Evolutionary conservation across 2,888 invertebrate species (phyloP).

Genomic region (Diaperis boleti): DNA sequence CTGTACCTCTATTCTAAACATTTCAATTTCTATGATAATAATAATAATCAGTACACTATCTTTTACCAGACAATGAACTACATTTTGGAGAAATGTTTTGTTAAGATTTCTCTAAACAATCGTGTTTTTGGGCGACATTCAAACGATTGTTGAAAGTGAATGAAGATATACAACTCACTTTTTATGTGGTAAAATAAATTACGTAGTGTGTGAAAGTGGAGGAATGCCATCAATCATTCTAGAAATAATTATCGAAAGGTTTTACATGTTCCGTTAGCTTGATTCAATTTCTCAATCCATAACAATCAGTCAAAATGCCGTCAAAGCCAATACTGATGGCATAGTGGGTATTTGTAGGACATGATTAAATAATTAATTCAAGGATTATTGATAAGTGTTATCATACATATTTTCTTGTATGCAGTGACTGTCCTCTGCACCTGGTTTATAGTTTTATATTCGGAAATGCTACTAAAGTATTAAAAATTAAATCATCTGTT

Average conservation of each 20-base stretch:
- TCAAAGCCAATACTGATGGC: conserved; percentile 6
- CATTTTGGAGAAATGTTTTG: no score
- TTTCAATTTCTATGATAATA: no score
- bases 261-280: conserved; percentile 11
- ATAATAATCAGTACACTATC: no score
- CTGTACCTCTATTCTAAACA: no score
- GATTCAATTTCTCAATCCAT: conserved; percentile 17
- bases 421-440: no score
- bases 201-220: background rate
- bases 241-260: conserved; percentile 9
- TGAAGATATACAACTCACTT: background rate
- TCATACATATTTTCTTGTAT: no score
- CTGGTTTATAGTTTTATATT: no score
- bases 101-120: background rate
- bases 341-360: background rate
- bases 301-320: conserved; percentile 18
- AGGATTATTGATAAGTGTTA: background rate
- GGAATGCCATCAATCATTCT: conserved; percentile 13
- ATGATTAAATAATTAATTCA: conserved; percentile 16
- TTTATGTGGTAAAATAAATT: background rate
- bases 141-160: background rate
- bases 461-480: no score
- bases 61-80: no score
- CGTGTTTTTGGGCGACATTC: background rate
- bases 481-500: no score